These are phyloP conservation scores for Hycleus phaleratus DNA, from an alignment of 1,140 invertebrate species.

Conservation along the genomic window DNA sequence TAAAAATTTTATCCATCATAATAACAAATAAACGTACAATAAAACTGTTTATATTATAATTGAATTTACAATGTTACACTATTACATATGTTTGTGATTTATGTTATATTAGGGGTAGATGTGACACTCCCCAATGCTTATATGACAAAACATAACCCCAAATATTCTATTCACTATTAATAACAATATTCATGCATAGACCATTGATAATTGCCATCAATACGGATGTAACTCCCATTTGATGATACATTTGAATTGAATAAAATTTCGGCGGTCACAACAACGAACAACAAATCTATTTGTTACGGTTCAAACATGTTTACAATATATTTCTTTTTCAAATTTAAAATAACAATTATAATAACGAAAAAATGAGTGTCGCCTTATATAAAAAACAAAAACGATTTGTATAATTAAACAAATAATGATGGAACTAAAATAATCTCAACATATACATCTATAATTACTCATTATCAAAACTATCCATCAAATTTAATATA, in stretches of 20 bases:
- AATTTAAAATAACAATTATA: too few relatives aligned
- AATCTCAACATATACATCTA: not conserved
- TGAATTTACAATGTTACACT: slow-evolving; percentile 5
- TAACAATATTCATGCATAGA: slow-evolving; percentile 15
- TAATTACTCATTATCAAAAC: slow-evolving; percentile 11
- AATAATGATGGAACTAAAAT: slow-evolving; percentile 13
- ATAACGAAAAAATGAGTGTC: too few relatives aligned
- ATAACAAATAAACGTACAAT: too few relatives aligned
- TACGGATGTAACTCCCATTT: slow-evolving; percentile 11
- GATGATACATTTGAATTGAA: slow-evolving; percentile 8
- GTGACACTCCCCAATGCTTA: slow-evolving; percentile 11
- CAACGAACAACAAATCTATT: slow-evolving; percentile 8
- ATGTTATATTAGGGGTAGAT: slow-evolving; percentile 4
- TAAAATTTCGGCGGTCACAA: not conserved
- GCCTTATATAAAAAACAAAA: too few relatives aligned
- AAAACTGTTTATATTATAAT: slow-evolving; percentile 1
- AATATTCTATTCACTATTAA: slow-evolving; percentile 7
- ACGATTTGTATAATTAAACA: slow-evolving; percentile 11
- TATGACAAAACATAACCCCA: slow-evolving; percentile 13
- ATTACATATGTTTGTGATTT: slow-evolving; percentile 13
- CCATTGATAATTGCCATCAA: slow-evolving; percentile 13
- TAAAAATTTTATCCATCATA: too few relatives aligned
- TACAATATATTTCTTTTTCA: slow-evolving; percentile 6
- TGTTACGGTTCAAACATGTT: slow-evolving; percentile 5
- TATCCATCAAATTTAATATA: slow-evolving; percentile 9